Percentiles rank a stretch among this genome's conserved stretches.
Evolutionary conservation across 1,140 invertebrate genomes (phyloP).

Genomic region (Yoshiicerus persimilis): DNA sequence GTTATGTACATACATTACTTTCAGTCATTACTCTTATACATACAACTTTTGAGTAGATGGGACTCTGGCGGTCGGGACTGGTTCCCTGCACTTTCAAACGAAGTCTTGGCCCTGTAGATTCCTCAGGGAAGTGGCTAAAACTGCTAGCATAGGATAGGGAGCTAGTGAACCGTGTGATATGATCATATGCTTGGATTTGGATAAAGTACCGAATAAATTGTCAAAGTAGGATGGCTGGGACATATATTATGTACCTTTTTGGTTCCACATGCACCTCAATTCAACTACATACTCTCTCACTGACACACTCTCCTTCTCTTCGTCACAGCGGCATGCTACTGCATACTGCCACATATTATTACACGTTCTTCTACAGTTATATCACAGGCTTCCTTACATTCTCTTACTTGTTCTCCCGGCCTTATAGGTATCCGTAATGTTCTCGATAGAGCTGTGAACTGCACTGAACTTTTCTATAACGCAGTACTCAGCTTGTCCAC

Average conservation of each 20-base stretch:
- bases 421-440: no score
- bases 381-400: background rate
- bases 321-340: background rate
- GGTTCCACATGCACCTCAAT: background rate
- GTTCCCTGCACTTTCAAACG: background rate
- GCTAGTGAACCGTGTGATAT: slow-evolving; percentile 13
- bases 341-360: background rate
- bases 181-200: slow-evolving; percentile 29
- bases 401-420: no score
- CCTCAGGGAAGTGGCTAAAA: background rate
- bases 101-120: background rate
- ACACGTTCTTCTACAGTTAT: background rate
- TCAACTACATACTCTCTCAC: background rate
- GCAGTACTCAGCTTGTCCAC: no score
- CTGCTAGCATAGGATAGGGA: background rate
- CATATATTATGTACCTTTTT: slow-evolving; percentile 21
- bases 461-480: no score
- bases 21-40: background rate
- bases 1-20: background rate
- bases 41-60: background rate
- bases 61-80: background rate
- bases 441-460: no score
- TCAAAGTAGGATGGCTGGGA: background rate
- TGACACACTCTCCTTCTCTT: background rate
- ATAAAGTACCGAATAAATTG: slow-evolving; percentile 26